These are phyloP conservation scores for Clarias magur DNA, from an alignment of 2,113 vertebrate genomes.

Conservation along the genomic window DNA sequence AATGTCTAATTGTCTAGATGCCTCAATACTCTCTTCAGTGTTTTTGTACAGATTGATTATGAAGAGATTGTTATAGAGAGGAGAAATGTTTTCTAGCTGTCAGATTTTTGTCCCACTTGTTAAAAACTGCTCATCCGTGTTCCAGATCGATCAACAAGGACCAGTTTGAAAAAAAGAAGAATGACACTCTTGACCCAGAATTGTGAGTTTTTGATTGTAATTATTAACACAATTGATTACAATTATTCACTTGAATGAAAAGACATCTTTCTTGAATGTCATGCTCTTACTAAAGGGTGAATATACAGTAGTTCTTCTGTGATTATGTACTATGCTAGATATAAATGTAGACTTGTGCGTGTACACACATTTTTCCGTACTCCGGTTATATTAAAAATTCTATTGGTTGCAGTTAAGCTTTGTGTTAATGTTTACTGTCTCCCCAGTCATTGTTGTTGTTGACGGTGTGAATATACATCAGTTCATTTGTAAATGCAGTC, in stretches of 20 bases:
- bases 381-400: too few relatives aligned
- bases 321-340: too few relatives aligned
- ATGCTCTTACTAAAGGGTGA: background rate
- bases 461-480: too few relatives aligned
- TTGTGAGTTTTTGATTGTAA: conserved; percentile 74
- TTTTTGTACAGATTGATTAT: background rate
- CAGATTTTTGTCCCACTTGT: background rate
- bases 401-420: too few relatives aligned
- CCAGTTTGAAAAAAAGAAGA: conserved; percentile 98
- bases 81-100: background rate
- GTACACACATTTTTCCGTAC: too few relatives aligned
- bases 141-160: conserved; percentile 96
- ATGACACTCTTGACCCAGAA: conserved; percentile 97
- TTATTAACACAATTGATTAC: too few relatives aligned
- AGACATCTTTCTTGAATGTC: background rate
- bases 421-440: too few relatives aligned
- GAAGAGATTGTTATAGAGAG: background rate
- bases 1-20: background rate
- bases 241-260: too few relatives aligned
- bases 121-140: conserved; percentile 23
- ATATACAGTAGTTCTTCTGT: too few relatives aligned
- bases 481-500: too few relatives aligned
- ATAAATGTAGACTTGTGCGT: too few relatives aligned
- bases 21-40: background rate
- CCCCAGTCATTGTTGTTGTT: too few relatives aligned